phyloP scores from a whole-genome alignment of 2,113 vertebrate genomes.

The Megatriorchis doriae region DNA sequence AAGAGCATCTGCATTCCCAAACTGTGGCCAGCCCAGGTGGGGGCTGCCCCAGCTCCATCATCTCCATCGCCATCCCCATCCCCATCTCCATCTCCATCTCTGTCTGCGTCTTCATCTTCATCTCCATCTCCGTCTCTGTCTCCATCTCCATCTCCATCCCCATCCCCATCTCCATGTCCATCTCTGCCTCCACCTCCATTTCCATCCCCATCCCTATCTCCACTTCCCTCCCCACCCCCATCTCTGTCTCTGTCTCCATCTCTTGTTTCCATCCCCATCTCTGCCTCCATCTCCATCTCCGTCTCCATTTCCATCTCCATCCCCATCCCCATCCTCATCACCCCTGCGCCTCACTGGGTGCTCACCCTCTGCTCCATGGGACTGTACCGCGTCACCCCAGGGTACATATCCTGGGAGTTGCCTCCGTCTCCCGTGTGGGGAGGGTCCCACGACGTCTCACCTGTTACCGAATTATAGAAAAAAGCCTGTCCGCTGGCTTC shows the following conservation, averaged over 20 bases:
- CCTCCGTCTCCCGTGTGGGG: slow-evolving; percentile 15
- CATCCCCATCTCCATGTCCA: not conserved
- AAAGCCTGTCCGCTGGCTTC: slow-evolving; percentile 81
- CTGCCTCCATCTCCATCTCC: rapidly evolving
- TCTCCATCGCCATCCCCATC: no score
- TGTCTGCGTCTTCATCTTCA: no score
- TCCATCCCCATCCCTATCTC: not conserved
- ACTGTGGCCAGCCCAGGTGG: no score
- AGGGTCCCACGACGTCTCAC: slow-evolving; percentile 91
- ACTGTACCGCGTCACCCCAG: not conserved
- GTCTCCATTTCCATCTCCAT: not conserved
- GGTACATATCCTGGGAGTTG: slow-evolving; percentile 31
- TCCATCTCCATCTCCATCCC: no score
- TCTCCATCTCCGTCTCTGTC: no score
- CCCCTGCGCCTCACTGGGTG: not conserved
- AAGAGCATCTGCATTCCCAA: not conserved
- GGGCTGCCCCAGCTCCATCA: no score
- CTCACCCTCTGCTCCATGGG: slow-evolving; percentile 68
- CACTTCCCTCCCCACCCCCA: no score
- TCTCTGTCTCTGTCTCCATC: not conserved
- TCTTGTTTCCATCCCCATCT: not conserved
- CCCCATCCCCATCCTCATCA: not conserved
- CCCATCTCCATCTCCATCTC: no score
- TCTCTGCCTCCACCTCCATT: no score
- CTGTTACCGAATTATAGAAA: slow-evolving; percentile 87